These are phyloP conservation scores for Spinus pinus DNA, from an alignment of 2,797 vertebrate genomes.

Conservation along the genomic window DNA sequence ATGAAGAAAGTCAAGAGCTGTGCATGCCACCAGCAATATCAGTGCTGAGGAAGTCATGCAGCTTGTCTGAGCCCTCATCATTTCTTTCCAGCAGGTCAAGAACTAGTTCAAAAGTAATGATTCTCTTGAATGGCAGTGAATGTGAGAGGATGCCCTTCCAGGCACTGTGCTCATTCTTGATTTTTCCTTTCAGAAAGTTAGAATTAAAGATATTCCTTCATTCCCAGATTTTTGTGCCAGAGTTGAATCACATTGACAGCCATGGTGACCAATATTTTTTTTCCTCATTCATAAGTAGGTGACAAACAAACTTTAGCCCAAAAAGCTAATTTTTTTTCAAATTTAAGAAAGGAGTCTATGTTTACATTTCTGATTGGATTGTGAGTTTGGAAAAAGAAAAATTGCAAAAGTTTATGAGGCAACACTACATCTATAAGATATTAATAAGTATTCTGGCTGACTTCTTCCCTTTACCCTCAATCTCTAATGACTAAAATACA, in stretches of 20 bases:
- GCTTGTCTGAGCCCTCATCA: neutral
- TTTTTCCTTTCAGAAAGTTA: neutral
- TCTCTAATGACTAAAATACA: neutral
- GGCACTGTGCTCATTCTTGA: neutral
- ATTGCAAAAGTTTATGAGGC: neutral
- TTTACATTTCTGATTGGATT: neutral
- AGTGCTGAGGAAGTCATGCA: neutral
- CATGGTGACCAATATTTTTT: neutral
- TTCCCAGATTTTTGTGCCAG: neutral
- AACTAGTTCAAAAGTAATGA: neutral
- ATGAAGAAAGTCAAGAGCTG: neutral
- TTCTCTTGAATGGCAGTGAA: neutral
- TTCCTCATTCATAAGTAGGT: neutral
- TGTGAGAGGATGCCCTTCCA: neutral
- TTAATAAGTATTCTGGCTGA: neutral
- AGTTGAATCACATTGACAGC: neutral
- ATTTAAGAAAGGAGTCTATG: neutral
- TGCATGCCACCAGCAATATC: neutral
- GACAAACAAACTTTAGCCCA: neutral
- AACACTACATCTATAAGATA: neutral
- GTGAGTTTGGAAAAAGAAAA: neutral
- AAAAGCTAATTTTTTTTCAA: neutral
- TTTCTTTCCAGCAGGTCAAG: neutral
- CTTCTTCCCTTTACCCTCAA: neutral
- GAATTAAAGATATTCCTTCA: neutral